Evolutionary conservation across 2,797 vertebrate species (phyloP).

Genomic region (Spheniscus humboldti): DNA sequence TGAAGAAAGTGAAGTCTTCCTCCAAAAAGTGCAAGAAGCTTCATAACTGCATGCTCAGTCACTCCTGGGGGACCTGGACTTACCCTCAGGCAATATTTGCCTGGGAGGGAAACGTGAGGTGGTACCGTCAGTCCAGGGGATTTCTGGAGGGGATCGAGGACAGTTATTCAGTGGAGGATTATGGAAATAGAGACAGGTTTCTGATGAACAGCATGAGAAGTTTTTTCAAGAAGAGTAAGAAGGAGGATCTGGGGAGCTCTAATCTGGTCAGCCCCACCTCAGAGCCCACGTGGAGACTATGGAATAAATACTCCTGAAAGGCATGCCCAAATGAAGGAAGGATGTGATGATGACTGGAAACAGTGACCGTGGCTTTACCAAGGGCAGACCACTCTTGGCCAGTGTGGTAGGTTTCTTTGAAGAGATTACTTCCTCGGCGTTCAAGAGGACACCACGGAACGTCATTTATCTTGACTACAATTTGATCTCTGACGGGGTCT

Average conservation of each 20-base stretch:
- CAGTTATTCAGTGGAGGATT: background rate
- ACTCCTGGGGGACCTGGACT: too few relatives aligned
- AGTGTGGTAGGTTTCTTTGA: accelerated
- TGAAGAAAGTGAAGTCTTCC: background rate
- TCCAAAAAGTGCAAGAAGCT: background rate
- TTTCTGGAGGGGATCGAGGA: background rate
- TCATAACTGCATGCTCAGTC: background rate
- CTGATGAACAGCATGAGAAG: background rate
- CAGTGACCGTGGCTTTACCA: too few relatives aligned
- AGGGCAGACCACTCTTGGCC: accelerated
- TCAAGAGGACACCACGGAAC: accelerated
- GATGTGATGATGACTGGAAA: background rate
- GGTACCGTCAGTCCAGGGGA: background rate
- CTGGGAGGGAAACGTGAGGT: background rate
- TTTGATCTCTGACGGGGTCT: accelerated
- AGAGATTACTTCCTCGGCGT: accelerated
- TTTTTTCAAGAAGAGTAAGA: background rate
- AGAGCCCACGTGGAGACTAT: too few relatives aligned
- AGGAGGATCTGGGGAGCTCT: background rate
- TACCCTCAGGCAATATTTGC: background rate
- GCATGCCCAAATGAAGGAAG: background rate
- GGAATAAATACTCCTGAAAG: background rate
- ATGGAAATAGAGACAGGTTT: background rate
- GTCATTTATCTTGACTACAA: accelerated
- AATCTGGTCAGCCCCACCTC: background rate